Base-by-base conservation (phyloP, 2,113 vertebrate genomes). In the Erythrocercus mccallii region DNA sequence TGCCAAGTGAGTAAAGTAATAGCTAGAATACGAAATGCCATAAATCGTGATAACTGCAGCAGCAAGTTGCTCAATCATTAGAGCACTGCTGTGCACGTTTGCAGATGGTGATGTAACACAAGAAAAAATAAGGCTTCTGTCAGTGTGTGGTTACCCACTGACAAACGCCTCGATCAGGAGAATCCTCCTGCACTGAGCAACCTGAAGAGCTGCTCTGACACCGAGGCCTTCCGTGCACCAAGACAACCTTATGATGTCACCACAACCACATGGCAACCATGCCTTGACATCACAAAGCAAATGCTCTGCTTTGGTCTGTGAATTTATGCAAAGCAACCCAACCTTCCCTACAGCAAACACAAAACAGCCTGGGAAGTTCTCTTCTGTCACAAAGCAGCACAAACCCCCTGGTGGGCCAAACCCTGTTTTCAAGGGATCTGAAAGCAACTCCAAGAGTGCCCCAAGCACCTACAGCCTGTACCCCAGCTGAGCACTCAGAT, bases 221-320 rank as follows among this genome's bases (percentile, higher is more conserved):
- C 48, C 10, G 37, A n/a, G 5, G 22, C 30, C 58, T 42, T 65
- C 31, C 1, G 4, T 23, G 60, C 60, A 53, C 37, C 37, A 53
- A 44, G 38, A 12, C 73, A 76, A 44, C 30, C 30, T 54, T 42
- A 4, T 17, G 28, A 19, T 38, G n/a, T 38, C 44, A 60, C 21
- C 27, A 31, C 9, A 2, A 28, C 4, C 0, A 47, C 5, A 12
- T 14, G n/a, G 31, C 31, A 18, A 65, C 24, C 11, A 3, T 35
- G 11, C 31, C 48, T 12, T 44, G 38, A 44, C 60, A 44, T 65
- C 60, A 35, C 48, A 65, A 44, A 53, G 48, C 31, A 65, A 28
- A 17, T 1, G 4, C 9, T 35, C 31, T 35, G 33, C 2, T 0
- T 9, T 53, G 23, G 6, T 17, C 10, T 47, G 42, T 6, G 40